Evolutionary conservation across 2,113 vertebrate species (phyloP), one percentile per base, ranked within the genome.

Genomic region (Polypterus bichir): DNA sequence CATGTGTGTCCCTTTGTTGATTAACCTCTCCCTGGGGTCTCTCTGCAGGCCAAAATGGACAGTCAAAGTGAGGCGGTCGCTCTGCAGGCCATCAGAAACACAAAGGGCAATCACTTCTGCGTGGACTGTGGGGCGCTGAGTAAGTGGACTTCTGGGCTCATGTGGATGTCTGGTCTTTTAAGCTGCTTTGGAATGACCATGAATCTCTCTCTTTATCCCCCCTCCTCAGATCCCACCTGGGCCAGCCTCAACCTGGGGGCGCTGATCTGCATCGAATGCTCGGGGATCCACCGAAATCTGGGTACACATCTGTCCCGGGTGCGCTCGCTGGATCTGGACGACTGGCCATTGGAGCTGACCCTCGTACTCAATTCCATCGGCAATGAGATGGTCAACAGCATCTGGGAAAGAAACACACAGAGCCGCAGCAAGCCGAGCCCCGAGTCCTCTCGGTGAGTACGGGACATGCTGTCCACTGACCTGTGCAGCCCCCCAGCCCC

Each of bases 221-320:
- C 2, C 59, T 55, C 10, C 48, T 0, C 73, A 97, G 95, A 91
- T 73, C 95, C 95, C 10, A 94, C 92, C 4, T 97, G 94, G 94
- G 95, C 93, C 71, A 97, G 93, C 49, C 79, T 97, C 63, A 98
- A 98, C 74, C 79, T 97, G 67, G 95, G 95, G 0, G 91, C 95
- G 0, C 75, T 98, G 71, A 97, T 98, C 81, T 97, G 95, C 75
- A 97, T 97, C 53, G 94, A 97, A 79, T 97, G 95, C 72, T 97
- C 95, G 0, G 94, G 94, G 46, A 97, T 97, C 76, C 95, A 97
- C 72, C 84, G 93, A 6, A 97, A 97, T 74, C 81, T 97, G 72
- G 95, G 95, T 49, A 95, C 93, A 1, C 95, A 97, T 78, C 77
- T 98, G 69, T 98, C 95, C 0, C 90, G 95, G 0, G 95, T 98